A percentile compares a stretch with the other conserved stretches of the same genome.
These are phyloP conservation scores for Elysia crispata DNA, from an alignment of 2,888 invertebrate genomes.

Conservation along the genomic window DNA sequence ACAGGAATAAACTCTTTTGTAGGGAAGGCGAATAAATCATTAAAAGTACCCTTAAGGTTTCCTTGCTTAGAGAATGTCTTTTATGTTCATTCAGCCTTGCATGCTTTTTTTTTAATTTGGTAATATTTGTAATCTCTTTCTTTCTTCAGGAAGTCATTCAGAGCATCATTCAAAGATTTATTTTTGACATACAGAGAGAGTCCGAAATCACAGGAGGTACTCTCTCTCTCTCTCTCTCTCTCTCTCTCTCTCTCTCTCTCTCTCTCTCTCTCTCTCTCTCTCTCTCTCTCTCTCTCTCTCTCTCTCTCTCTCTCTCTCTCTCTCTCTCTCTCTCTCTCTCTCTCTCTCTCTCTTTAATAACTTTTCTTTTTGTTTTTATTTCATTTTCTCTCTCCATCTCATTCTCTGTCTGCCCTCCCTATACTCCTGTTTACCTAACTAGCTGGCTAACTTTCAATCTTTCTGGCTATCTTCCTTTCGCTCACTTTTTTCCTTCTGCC, in stretches of 20 bases:
- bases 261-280: neutral
- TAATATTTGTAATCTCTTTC: neutral
- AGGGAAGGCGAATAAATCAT: no score
- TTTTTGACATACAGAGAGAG: constrained; percentile 70
- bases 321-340: neutral
- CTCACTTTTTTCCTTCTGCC: neutral
- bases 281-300: neutral
- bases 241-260: neutral
- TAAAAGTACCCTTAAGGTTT: no score
- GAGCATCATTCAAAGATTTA: constrained; percentile 68
- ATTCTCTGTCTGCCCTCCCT: neutral
- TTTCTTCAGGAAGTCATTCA: constrained; percentile 65
- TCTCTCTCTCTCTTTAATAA: neutral
- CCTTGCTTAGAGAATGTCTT: no score
- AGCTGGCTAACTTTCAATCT: neutral
- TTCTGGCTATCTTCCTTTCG: neutral
- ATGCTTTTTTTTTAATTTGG: neutral
- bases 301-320: constrained; percentile 13
- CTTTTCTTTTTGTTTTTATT: neutral
- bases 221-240: neutral
- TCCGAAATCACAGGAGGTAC: constrained; percentile 69
- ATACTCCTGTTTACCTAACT: neutral
- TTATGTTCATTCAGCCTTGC: no score
- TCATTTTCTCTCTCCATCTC: neutral
- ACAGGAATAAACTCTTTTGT: no score